Percentiles rank a stretch among this genome's conserved stretches.
phyloP scores from a whole-genome alignment of 2,113 vertebrate genomes.

The Aramus guarauna region DNA sequence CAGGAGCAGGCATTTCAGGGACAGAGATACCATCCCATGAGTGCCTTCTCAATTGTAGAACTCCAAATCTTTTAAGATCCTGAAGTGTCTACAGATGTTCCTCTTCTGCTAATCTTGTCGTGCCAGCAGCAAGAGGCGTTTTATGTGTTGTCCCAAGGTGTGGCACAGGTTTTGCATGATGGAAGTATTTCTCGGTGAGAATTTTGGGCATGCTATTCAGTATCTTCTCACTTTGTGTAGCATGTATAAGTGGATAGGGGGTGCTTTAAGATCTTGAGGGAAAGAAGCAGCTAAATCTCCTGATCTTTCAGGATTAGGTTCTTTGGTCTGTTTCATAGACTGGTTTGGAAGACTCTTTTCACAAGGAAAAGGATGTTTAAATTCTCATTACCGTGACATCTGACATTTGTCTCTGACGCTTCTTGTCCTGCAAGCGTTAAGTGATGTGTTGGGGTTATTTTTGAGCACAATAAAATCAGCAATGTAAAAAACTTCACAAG shows the following conservation, averaged over 20 bases:
- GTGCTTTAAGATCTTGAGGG: not conserved
- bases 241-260: not conserved
- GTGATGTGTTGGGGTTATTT: not conserved
- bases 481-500: not conserved
- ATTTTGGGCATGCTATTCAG: fast-evolving
- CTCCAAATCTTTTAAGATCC: not conserved
- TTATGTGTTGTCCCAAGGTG: not conserved
- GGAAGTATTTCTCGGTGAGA: not conserved
- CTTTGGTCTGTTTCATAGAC: not conserved
- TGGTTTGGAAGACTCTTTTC: not conserved
- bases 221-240: not conserved
- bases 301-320: not conserved
- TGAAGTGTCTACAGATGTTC: not conserved
- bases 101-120: not conserved
- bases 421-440: not conserved
- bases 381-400: not conserved
- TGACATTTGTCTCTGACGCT: not conserved
- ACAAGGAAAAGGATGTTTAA: not conserved
- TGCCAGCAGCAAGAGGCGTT: not conserved
- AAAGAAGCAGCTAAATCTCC: not conserved
- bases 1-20: not conserved
- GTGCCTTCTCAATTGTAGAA: not conserved
- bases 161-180: not conserved
- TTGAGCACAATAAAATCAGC: not conserved
- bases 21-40: not conserved